Conservation (phyloP, 2,113 vertebrate species). For the Ranitomeya imitator region DNA sequence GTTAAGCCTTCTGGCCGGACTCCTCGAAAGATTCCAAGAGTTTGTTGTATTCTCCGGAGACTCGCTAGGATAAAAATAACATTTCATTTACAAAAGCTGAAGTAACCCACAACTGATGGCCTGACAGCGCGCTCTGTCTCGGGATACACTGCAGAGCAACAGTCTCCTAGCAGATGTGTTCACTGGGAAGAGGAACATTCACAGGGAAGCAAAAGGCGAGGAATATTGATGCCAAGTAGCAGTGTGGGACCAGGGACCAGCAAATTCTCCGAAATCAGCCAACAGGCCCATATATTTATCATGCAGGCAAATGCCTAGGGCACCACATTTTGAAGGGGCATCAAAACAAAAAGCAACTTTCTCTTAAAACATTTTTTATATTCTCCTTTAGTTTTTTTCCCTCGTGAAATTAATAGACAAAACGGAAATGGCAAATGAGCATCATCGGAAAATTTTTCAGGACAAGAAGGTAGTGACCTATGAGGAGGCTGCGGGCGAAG, state of each 20-base stretch:
- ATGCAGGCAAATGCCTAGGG: too few relatives aligned
- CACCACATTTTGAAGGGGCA: too few relatives aligned
- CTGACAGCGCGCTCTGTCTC: constrained; percentile 58
- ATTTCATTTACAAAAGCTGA: constrained; percentile 60
- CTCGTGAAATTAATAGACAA: too few relatives aligned
- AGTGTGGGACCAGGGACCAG: not conserved
- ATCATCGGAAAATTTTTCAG: too few relatives aligned
- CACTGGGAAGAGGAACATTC: not conserved
- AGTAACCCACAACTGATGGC: constrained; percentile 62
- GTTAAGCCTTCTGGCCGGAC: constrained; percentile 3
- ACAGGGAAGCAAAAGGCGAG: not conserved
- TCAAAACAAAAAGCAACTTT: too few relatives aligned
- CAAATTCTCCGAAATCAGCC: not conserved
- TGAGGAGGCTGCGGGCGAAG: too few relatives aligned
- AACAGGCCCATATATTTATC: not conserved
- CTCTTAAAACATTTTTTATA: too few relatives aligned
- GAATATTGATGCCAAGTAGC: not conserved
- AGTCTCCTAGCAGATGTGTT: constrained; percentile 60
- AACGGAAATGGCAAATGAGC: too few relatives aligned
- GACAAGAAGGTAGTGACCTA: not conserved
- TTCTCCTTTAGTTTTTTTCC: too few relatives aligned
- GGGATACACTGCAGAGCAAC: constrained; percentile 67
- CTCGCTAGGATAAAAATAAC: constrained; percentile 54
- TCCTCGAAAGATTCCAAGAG: constrained; percentile 41
- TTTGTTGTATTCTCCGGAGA: constrained; percentile 58